Base-by-base conservation (phyloP, 1,140 invertebrate species). In the Sweltsa coloradensis region DNA sequence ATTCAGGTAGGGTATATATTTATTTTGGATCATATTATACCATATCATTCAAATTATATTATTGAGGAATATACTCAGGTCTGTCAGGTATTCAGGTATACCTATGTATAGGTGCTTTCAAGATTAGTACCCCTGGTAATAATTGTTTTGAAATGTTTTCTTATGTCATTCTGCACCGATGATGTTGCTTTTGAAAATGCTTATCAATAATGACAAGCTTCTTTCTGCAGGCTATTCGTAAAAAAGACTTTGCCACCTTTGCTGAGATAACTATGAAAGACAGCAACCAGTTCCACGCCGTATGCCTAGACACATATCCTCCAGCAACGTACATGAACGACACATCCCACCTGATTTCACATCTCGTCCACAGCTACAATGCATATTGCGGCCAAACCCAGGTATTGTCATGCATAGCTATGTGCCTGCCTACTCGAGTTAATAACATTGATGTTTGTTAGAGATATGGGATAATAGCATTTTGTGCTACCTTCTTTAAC, bases 211-310 rank as follows among this genome's bases (percentile, higher is more conserved):
- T 51, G 18, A 24, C 25, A 51, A 34, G 24, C 21, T 45, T 18
- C 45, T 45, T 52, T 34, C 52, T 56, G 5, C 46, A 74, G 57
- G 89, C 94, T 6, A 95, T 99, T 42, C 44, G 70, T 24, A 56
- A 76, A 0, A 84, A 74, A 60, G 74, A 99, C 70, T 99, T 98
- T 66, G 52, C 75, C 27, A 75, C 64, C 41, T 96, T 99, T 75
- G 93, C 89, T 23, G 78, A 89, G 64, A 72, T 97, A 6, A 97
- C 93, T 14, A 99, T 99, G 86, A 81, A 81, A 66, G 97, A 99
- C 59, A 97, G 92, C 42, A 99, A 99, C 76, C 89, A 97, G 64
- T 82, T 99, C 57, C 97, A 99, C 73, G 91, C 94, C 2, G 75
- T 92, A 24, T 93, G 89, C 57, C 62, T 93, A 36, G 96, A 99